phyloP scores from a whole-genome alignment of 37 sponge, comb jelly and placozoan species.

The Amphimedon queenslandica region DNA sequence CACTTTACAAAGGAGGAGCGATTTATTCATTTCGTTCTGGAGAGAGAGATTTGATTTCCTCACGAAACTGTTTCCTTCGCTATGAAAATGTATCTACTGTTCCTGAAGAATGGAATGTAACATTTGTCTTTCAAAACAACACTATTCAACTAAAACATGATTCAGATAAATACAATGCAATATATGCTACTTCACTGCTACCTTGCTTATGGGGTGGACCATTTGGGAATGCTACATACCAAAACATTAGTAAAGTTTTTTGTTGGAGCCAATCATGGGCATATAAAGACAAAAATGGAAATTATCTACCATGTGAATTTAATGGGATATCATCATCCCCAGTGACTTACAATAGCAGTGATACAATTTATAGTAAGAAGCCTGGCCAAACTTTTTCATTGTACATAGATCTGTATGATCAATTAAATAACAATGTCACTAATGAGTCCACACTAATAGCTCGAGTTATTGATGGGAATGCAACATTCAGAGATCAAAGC shows the following conservation, averaged over 20 bases:
- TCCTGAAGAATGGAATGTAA: constrained; percentile 22
- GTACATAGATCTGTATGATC: constrained; percentile 6
- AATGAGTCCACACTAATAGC: background rate
- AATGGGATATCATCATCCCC: background rate
- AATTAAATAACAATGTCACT: constrained; percentile 15
- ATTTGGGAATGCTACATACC: background rate
- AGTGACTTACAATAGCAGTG: background rate
- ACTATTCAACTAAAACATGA: too few relatives aligned
- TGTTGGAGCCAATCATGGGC: background rate
- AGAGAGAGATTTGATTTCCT: constrained; percentile 24
- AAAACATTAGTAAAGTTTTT: background rate
- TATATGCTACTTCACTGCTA: constrained; percentile 45
- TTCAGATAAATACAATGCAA: constrained; percentile 10
- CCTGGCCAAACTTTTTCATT: background rate
- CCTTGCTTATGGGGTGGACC: constrained; percentile 49
- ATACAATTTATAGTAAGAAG: background rate
- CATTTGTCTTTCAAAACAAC: constrained; percentile 40
- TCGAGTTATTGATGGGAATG: background rate
- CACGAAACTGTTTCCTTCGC: constrained; percentile 42
- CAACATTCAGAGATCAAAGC: background rate
- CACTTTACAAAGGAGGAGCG: constrained; percentile 22
- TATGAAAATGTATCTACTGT: background rate
- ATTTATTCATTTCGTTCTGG: constrained; percentile 4
- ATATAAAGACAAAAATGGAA: background rate
- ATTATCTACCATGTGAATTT: background rate